phyloP scores from a whole-genome alignment of 2,113 vertebrate genomes.

The Prolemur simus region DNA sequence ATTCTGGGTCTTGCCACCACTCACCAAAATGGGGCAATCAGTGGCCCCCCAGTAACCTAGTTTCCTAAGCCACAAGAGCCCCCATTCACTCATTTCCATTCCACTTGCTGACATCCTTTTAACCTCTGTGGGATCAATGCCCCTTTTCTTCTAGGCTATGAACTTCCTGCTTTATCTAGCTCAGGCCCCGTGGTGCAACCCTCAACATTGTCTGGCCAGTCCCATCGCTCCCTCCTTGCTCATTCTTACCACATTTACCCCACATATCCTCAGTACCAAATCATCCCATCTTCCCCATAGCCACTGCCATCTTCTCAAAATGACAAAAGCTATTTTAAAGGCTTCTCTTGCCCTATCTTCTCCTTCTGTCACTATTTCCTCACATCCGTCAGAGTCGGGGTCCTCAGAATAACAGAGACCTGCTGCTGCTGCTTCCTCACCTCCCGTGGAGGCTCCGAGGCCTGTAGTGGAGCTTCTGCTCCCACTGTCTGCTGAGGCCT shows the following conservation, averaged over 20 bases:
- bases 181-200: background rate
- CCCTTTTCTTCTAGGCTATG: background rate
- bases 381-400: background rate
- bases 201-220: background rate
- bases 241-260: background rate
- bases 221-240: background rate
- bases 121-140: background rate
- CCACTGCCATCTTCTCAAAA: background rate
- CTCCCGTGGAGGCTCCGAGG: rapidly evolving
- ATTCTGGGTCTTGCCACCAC: background rate
- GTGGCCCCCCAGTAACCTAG: background rate
- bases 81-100: background rate
- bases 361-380: background rate
- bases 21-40: background rate
- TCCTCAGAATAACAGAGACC: background rate
- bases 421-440: background rate
- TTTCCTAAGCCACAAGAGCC: background rate
- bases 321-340: background rate
- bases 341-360: background rate
- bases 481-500: background rate
- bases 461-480: background rate
- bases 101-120: background rate
- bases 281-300: too few relatives aligned
- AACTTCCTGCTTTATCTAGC: background rate
- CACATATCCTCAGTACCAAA: background rate